These are phyloP conservation scores for Diplosoma virens DNA, from an alignment of 23 tunicate species.

Conservation along the genomic window DNA sequence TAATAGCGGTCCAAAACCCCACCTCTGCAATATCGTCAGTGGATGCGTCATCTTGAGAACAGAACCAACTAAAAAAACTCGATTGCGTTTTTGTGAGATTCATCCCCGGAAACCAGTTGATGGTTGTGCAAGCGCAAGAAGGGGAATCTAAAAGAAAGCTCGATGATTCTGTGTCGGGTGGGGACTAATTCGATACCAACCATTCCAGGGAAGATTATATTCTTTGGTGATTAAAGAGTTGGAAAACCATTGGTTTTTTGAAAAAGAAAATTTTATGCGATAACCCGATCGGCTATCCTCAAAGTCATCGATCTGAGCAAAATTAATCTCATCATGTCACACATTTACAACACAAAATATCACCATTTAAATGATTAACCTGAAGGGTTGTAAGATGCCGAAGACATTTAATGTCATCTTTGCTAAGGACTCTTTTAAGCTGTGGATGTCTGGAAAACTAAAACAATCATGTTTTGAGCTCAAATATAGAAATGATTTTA, in stretches of 20 bases:
- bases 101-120: conserved; percentile 72
- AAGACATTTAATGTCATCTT: conserved; percentile 75
- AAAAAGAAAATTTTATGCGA: conserved; percentile 73
- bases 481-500: background rate
- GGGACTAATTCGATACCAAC: conserved; percentile 27
- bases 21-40: conserved; percentile 93
- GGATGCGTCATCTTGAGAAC: conserved; percentile 80
- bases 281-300: conserved; percentile 76
- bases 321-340: background rate
- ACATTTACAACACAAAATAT: background rate
- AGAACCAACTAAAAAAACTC: conserved; percentile 93
- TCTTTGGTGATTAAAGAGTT: conserved; percentile 70
- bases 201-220: conserved; percentile 90
- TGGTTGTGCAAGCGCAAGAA: conserved; percentile 68
- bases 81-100: conserved; percentile 62
- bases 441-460: conserved; percentile 83
- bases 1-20: background rate
- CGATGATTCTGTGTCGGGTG: background rate
- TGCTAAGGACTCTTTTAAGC: conserved; percentile 67
- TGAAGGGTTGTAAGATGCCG: conserved; percentile 46
- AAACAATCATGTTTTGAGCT: too few species aligned
- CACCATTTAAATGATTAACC: too few species aligned
- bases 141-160: conserved; percentile 48
- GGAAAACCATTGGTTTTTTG: conserved; percentile 61
- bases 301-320: conserved; percentile 64